A percentile compares a stretch with the other conserved stretches of the same genome.
phyloP scores from a whole-genome alignment of 2,113 vertebrate genomes.

The Gnathochromis pfefferi region DNA sequence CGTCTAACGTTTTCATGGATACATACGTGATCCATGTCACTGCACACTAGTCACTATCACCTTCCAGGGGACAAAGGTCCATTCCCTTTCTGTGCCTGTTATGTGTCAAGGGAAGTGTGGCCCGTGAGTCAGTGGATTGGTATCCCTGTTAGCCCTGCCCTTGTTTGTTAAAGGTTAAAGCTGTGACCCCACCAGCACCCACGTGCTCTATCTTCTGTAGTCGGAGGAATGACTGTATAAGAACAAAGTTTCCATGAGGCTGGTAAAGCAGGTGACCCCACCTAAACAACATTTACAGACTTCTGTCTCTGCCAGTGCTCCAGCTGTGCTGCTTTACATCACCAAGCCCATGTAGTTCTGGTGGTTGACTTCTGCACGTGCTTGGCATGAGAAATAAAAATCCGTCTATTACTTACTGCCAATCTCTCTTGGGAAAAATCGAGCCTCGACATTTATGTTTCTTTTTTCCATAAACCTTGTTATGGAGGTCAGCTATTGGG shows the following conservation, averaged over 20 bases:
- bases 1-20: background rate
- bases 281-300: background rate
- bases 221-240: background rate
- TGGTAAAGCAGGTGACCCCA: background rate
- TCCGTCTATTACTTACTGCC: background rate
- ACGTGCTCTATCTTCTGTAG: background rate
- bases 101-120: background rate
- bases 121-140: constrained; percentile 36
- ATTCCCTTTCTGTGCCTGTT: background rate
- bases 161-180: constrained; percentile 36
- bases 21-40: background rate
- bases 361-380: background rate
- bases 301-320: background rate
- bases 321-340: background rate
- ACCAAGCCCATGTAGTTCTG: background rate
- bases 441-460: background rate
- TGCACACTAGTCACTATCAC: background rate
- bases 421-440: constrained; percentile 13
- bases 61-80: constrained; percentile 18
- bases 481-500: constrained; percentile 14
- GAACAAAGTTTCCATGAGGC: background rate
- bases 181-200: background rate
- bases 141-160: constrained; percentile 2
- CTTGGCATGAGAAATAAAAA: background rate
- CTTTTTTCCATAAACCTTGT: constrained; percentile 13